Evolutionary conservation across 2,888 invertebrate genomes (phyloP), one percentile per base, ranked within the genome.

Genomic region (Timandra comae): DNA sequence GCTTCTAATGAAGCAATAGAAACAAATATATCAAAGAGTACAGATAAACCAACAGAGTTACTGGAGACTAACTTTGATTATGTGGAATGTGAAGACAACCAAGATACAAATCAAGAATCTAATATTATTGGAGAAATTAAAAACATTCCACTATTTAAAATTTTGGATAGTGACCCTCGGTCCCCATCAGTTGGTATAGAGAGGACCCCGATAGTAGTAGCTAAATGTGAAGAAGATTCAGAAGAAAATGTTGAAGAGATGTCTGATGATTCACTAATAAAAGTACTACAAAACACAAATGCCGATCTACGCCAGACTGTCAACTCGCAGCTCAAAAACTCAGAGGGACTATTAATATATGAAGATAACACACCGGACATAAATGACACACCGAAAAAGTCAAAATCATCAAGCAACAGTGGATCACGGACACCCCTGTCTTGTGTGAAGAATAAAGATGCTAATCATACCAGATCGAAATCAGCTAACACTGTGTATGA

Each of bases 51-150:
- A 25, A 72, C 72, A 12, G 74, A 72, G 24, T 62, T 90, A 21
- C 63, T 90, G 41, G 89, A 90, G 72, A 90, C 90, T 10, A 88
- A 89, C 63, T 86, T 90, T 68, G 89, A 90, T 50, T 89, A 76
- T 70, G 61, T 87, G 19, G 89, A 88, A 60, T 46, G 28, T 24
- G 44, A 46, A 48, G 64, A 72, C 7, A 60, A 54, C 41, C 52
- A 58, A 43, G 60, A 59, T 21, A 7, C 7, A 48, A 28, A 27
- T 38, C 30, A 52, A 45, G 22, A 30, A 29, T 38, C 49, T 7
- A 45, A 49, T 19, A 42, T 22, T 23, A 29, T 31, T 7, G 12
- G 27, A 5, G 26, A 25, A 22, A 21, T 28, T 3, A 19, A 56
- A 33, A 41, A 62, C 34, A 49, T 58, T 30, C 63, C 64, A 21